These are phyloP conservation scores for Coryphaenoides rupestris DNA, from an alignment of 2,113 vertebrate genomes.

Conservation along the genomic window DNA sequence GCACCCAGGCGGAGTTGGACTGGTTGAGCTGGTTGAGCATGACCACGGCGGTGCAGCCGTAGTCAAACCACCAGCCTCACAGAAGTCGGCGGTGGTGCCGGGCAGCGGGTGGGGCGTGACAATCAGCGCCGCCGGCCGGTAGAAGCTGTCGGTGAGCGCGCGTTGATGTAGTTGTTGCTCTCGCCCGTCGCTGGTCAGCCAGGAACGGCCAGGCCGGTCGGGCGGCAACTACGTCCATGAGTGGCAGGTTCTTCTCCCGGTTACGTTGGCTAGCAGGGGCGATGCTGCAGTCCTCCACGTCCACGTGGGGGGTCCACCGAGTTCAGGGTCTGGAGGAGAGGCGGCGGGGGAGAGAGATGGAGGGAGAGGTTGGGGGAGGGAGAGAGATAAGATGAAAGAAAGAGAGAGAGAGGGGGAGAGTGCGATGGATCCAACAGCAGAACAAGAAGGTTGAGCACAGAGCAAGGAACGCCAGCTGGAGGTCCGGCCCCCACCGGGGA, in stretches of 20 bases:
- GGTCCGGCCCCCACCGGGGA: neutral
- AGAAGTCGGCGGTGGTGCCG: constrained; percentile 92
- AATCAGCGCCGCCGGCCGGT: constrained; percentile 87
- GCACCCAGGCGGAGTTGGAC: constrained; percentile 96
- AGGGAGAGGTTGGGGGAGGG: constrained; percentile 17
- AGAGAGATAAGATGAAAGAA: neutral
- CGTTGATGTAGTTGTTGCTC: constrained; percentile 98
- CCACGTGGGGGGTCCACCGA: constrained; percentile 91
- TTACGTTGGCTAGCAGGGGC: constrained; percentile 95
- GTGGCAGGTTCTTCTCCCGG: constrained; percentile 94
- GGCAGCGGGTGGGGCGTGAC: constrained; percentile 93
- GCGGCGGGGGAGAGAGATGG: too few relatives aligned
- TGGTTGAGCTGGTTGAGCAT: constrained; percentile 99
- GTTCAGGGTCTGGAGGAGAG: constrained; percentile 90
- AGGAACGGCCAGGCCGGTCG: constrained; percentile 93
- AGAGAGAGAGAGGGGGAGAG: constrained; percentile 21
- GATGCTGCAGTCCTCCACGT: constrained; percentile 95
- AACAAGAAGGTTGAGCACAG: neutral
- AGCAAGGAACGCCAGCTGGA: neutral
- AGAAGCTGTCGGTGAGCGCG: constrained; percentile 96
- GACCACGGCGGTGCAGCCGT: constrained; percentile 93
- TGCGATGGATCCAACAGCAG: neutral
- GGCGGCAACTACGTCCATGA: constrained; percentile 96
- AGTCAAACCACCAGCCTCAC: constrained; percentile 95
- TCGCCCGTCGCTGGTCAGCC: constrained; percentile 91